Percentiles rank a stretch among this genome's conserved stretches.
phyloP scores from a whole-genome alignment of 1,140 invertebrate genomes.

The Antheraea mylitta region DNA sequence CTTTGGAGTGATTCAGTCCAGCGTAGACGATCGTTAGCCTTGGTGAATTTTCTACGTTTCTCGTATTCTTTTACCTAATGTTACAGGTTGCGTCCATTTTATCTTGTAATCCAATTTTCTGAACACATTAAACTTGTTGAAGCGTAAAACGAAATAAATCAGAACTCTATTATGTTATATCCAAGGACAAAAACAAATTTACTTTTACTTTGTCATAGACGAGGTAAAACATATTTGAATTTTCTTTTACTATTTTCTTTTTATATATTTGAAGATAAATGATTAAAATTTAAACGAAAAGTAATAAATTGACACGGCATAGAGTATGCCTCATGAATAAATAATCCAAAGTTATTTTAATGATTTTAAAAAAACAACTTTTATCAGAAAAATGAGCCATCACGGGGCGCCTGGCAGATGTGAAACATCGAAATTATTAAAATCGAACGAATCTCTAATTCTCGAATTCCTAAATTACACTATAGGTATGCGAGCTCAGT shows the following conservation, averaged over 20 bases:
- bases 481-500: no score
- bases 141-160: constrained; percentile 10
- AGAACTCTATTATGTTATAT: not conserved
- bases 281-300: no score
- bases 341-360: no score
- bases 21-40: not conserved
- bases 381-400: no score
- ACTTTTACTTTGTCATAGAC: not conserved
- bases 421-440: no score
- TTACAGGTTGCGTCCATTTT: constrained; percentile 1
- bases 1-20: not conserved
- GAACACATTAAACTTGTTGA: constrained; percentile 4
- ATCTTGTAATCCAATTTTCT: constrained; percentile 9
- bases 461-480: no score
- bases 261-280: no score
- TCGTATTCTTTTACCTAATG: not conserved
- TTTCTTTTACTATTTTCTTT: not conserved
- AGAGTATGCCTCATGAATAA: no score
- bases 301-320: no score
- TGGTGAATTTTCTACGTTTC: constrained; percentile 7
- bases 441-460: no score
- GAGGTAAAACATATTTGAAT: not conserved
- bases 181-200: constrained; percentile 1
- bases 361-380: no score
- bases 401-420: no score